Conservation (phyloP, 1,140 invertebrate genomes). For the Pararge aegeria region DNA sequence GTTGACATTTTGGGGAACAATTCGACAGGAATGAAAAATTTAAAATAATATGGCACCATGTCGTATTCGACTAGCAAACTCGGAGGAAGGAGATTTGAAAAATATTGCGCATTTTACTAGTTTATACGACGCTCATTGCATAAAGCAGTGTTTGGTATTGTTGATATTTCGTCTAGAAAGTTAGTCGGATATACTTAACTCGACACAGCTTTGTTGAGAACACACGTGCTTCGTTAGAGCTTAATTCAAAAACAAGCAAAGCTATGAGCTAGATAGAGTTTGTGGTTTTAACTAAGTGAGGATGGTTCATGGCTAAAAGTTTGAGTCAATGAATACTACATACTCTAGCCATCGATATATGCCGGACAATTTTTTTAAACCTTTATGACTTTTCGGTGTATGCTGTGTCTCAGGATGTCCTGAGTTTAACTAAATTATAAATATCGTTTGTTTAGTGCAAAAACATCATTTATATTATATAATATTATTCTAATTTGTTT, state of each 20-base stretch:
- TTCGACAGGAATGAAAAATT: constrained; percentile 28
- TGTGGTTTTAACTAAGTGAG: constrained; percentile 10
- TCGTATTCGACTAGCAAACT: neutral
- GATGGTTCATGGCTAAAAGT: constrained; percentile 9
- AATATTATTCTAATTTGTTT: too few species aligned
- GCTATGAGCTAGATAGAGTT: constrained; percentile 16
- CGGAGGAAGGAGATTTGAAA: constrained; percentile 1
- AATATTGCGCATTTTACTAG: neutral
- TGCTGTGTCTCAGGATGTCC: too few species aligned
- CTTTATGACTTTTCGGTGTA: too few species aligned
- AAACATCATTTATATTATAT: too few species aligned
- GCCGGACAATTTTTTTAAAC: too few species aligned
- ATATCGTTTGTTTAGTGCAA: too few species aligned
- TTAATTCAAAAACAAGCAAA: constrained; percentile 35
- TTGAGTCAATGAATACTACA: neutral
- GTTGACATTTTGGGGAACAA: constrained; percentile 44
- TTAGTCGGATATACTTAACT: constrained; percentile 37
- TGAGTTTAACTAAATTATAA: too few species aligned
- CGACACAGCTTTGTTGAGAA: constrained; percentile 38
- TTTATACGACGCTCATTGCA: constrained; percentile 5
- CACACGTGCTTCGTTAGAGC: constrained; percentile 37
- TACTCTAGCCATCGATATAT: too few species aligned
- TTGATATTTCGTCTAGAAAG: constrained; percentile 47
- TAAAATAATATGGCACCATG: constrained; percentile 2
- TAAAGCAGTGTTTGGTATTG: constrained; percentile 19